These are phyloP conservation scores for Ephialtes manifestator DNA, from an alignment of 2,888 invertebrate species.

Conservation along the genomic window DNA sequence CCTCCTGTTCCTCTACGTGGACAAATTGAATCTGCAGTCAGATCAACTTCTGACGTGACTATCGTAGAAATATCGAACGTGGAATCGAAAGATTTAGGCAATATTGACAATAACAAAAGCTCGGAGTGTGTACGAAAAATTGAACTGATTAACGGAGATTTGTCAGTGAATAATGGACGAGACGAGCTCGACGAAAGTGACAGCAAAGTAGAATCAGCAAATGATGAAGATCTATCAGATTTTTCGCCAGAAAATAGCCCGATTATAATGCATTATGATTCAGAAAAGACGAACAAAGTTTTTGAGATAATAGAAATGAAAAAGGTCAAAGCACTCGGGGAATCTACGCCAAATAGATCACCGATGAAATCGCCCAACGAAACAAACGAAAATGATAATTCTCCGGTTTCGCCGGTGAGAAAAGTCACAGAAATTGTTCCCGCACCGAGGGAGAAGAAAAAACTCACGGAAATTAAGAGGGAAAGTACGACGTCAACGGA, in stretches of 20 bases:
- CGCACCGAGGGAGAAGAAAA: conserved; percentile 56
- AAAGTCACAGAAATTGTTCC: conserved; percentile 16
- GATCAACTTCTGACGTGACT: conserved; percentile 22
- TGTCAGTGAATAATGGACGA: conserved; percentile 28
- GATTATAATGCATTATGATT: background rate
- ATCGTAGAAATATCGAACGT: conserved; percentile 49
- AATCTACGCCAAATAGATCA: conserved; percentile 58
- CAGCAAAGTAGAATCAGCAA: conserved; percentile 39
- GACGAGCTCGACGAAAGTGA: conserved; percentile 25
- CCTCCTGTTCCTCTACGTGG: conserved; percentile 71
- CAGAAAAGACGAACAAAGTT: conserved; percentile 77
- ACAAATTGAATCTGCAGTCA: conserved; percentile 8
- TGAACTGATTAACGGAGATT: conserved; percentile 42
- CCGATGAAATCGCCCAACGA: conserved; percentile 26
- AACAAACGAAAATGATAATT: background rate
- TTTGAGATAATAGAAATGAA: conserved; percentile 82
- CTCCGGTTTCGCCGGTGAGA: conserved; percentile 13
- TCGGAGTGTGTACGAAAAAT: conserved; percentile 30
- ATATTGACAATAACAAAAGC: conserved; percentile 17
- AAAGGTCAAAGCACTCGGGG: conserved; percentile 74
- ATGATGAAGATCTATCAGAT: conserved; percentile 23
- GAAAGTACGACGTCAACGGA: conserved; percentile 42
- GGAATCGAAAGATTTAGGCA: conserved; percentile 38
- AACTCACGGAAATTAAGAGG: conserved; percentile 29
- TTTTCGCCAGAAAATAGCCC: conserved; percentile 34